Percentiles rank a stretch among this genome's conserved stretches.
Conservation (phyloP, 2,888 invertebrate species). For the Xestia sexstrigata region DNA sequence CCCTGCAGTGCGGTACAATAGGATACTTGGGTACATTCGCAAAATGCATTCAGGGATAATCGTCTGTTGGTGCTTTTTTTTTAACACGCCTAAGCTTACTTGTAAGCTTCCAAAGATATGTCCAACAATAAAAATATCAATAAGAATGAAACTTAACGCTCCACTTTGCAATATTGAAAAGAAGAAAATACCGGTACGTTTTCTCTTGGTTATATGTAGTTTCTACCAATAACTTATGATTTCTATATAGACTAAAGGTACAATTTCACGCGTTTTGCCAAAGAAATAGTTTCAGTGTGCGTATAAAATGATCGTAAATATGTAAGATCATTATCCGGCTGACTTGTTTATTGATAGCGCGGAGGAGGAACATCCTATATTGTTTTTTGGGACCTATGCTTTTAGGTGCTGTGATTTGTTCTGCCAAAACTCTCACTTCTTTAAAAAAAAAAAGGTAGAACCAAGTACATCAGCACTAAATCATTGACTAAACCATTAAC, state of each 20-base stretch:
- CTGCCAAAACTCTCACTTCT: not conserved
- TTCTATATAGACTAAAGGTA: conserved; percentile 1
- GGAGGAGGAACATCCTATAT: not conserved
- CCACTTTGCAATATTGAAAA: not conserved
- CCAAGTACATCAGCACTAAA: not conserved
- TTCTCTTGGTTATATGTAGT: not conserved
- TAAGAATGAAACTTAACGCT: no score
- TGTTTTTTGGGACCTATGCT: not conserved
- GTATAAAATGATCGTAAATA: conserved; percentile 46
- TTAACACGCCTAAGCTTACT: not conserved
- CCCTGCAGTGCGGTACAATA: not conserved
- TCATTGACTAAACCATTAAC: not conserved
- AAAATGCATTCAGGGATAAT: not conserved
- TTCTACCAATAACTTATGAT: not conserved
- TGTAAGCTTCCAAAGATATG: not conserved
- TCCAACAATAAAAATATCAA: not conserved
- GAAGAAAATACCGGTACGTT: not conserved
- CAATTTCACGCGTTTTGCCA: conserved; percentile 14
- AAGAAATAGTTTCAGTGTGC: not conserved
- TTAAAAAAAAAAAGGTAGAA: not conserved
- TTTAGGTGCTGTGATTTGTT: not conserved
- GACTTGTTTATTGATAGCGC: conserved; percentile 45
- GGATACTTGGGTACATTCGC: not conserved
- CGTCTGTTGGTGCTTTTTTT: not conserved
- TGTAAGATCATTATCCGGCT: conserved; percentile 36